phyloP scores from a whole-genome alignment of 2,888 invertebrate species.

The Athrips mouffetella region DNA sequence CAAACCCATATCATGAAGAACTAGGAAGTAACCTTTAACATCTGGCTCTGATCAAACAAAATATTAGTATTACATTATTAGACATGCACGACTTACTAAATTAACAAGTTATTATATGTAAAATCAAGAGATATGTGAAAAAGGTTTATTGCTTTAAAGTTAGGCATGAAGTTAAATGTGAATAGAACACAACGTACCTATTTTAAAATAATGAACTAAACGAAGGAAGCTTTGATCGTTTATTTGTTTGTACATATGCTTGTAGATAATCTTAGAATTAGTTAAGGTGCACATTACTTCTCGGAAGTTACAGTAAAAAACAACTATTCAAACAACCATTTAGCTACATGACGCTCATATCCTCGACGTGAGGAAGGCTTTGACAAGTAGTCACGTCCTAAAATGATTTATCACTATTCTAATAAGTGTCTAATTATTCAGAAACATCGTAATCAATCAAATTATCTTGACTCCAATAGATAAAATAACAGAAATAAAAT shows the following conservation, averaged over 20 bases:
- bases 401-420: constrained; percentile 8
- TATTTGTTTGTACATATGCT: not conserved
- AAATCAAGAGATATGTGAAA: constrained; percentile 21
- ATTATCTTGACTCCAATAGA: constrained; percentile 5
- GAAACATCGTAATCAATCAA: constrained; percentile 10
- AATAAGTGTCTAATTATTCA: constrained; percentile 9
- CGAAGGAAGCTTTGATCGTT: not conserved
- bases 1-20: constrained; percentile 46
- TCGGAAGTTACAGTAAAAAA: not conserved
- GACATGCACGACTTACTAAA: constrained; percentile 56
- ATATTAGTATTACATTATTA: constrained; percentile 63
- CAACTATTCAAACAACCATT: not conserved
- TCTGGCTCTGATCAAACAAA: constrained; percentile 63
- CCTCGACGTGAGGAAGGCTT: not conserved
- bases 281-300: not conserved
- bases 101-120: constrained; percentile 23
- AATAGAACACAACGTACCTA: not conserved
- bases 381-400: constrained; percentile 8
- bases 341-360: not conserved
- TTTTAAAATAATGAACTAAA: not conserved
- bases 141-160: constrained; percentile 9
- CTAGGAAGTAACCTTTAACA: constrained; percentile 73
- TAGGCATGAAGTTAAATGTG: too few relatives aligned
- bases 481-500: not conserved
- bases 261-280: not conserved